A percentile compares a stretch with the other conserved stretches of the same genome.
These are phyloP conservation scores for Malachius bipustulatus DNA, from an alignment of 2,888 invertebrate species.

Conservation along the genomic window DNA sequence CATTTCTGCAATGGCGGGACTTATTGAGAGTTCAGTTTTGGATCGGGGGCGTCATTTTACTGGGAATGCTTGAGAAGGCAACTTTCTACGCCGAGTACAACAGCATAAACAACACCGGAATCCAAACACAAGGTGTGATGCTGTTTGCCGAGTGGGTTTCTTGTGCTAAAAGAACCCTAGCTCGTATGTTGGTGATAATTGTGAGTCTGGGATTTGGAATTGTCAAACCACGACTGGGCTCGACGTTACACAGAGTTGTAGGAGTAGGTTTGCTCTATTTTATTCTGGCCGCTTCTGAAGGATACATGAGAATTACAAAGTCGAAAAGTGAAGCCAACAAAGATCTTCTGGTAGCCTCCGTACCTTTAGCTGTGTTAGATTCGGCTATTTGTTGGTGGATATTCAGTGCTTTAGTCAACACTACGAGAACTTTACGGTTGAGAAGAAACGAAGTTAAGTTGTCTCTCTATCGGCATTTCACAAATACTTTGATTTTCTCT, in stretches of 20 bases:
- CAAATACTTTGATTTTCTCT: conserved; percentile 84
- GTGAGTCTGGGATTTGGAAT: conserved; percentile 93
- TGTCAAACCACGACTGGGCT: conserved; percentile 84
- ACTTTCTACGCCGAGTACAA: conserved; percentile 85
- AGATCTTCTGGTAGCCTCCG: conserved; percentile 62
- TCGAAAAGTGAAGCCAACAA: conserved; percentile 47
- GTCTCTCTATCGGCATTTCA: conserved; percentile 83
- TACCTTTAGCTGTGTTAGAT: conserved; percentile 78
- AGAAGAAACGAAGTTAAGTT: conserved; percentile 84
- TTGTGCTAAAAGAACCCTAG: conserved; percentile 79
- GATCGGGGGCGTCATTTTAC: conserved; percentile 83
- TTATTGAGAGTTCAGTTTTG: conserved; percentile 87
- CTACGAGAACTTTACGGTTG: conserved; percentile 76
- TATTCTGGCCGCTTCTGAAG: conserved; percentile 72
- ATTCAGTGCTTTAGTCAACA: conserved; percentile 75
- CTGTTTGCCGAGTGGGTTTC: conserved; percentile 85
- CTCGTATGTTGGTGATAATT: conserved; percentile 87
- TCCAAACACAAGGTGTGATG: conserved; percentile 56
- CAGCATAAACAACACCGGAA: conserved; percentile 57
- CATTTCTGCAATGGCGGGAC: conserved; percentile 82
- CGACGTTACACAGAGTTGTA: conserved; percentile 77
- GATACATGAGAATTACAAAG: conserved; percentile 63
- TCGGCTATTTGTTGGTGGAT: conserved; percentile 92
- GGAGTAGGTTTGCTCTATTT: conserved; percentile 77
- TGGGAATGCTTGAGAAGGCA: conserved; percentile 80